phyloP scores from a whole-genome alignment of 2,797 vertebrate genomes.

The Siniperca undulata region DNA sequence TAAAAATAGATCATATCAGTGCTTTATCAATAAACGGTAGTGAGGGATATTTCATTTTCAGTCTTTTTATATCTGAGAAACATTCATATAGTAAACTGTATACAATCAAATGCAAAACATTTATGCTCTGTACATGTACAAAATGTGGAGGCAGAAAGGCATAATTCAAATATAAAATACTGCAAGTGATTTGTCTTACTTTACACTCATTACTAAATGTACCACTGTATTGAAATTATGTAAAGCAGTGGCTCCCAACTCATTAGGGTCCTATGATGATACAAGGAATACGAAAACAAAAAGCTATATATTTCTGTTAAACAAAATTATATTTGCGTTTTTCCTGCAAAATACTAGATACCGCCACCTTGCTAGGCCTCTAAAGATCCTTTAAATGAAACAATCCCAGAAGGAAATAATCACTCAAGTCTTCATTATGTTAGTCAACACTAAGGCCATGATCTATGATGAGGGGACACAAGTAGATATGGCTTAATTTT shows the following conservation, averaged over 20 bases:
- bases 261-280: neutral
- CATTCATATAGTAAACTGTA: constrained; percentile 31
- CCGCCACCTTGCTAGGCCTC: neutral
- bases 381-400: constrained; percentile 2
- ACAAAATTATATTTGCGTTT: neutral
- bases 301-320: neutral
- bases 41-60: constrained; percentile 3
- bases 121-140: constrained; percentile 9
- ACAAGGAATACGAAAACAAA: neutral
- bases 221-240: neutral
- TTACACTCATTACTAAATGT: neutral
- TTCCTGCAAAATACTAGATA: neutral
- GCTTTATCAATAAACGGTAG: constrained; percentile 16
- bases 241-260: constrained; percentile 7
- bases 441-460: neutral
- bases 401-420: neutral
- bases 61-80: constrained; percentile 50
- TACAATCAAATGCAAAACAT: constrained; percentile 44
- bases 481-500: neutral
- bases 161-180: constrained; percentile 14
- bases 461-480: neutral
- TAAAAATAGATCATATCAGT: neutral
- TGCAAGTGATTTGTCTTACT: constrained; percentile 6
- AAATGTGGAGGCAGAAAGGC: neutral
- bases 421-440: neutral